phyloP scores from a whole-genome alignment of 92 coral and sea anemone species.

The Porites evermanni region DNA sequence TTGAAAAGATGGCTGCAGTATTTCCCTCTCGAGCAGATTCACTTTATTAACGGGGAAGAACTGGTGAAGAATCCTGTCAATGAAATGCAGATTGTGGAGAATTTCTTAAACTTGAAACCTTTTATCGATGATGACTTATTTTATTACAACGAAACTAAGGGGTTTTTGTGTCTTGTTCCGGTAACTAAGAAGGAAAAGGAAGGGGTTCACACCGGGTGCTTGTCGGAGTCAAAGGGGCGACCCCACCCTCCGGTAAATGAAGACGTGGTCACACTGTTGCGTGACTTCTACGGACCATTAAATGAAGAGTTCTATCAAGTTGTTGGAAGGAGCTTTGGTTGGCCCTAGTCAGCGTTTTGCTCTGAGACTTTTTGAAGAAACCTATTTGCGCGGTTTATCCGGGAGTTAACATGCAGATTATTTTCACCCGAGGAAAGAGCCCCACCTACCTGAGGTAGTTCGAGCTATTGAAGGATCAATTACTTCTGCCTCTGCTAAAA shows the following conservation, averaged over 20 bases:
- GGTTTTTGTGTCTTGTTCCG: slow-evolving; percentile 59
- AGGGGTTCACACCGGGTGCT: slow-evolving; percentile 32
- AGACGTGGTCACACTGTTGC: slow-evolving; percentile 45
- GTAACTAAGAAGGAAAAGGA: neutral
- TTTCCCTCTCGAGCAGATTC: slow-evolving; percentile 66
- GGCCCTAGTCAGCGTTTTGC: slow-evolving; percentile 37
- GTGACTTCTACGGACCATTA: slow-evolving; percentile 57
- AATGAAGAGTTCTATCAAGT: slow-evolving; percentile 53
- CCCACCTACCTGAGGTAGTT: too few relatives aligned
- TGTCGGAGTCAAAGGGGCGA: slow-evolving; percentile 61
- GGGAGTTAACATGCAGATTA: too few relatives aligned
- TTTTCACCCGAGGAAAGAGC: too few relatives aligned
- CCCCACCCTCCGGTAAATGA: slow-evolving; percentile 54
- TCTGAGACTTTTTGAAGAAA: neutral
- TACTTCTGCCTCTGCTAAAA: too few relatives aligned
- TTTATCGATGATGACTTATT: slow-evolving; percentile 47
- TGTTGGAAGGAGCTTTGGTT: slow-evolving; percentile 57
- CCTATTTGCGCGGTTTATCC: too few relatives aligned
- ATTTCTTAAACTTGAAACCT: slow-evolving; percentile 53
- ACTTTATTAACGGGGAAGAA: slow-evolving; percentile 67
- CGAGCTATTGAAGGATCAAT: too few relatives aligned
- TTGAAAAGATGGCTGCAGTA: slow-evolving; percentile 59
- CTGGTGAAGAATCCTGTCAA: slow-evolving; percentile 54
- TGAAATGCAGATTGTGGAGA: slow-evolving; percentile 55
- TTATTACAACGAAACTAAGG: slow-evolving; percentile 64